phyloP scores from a whole-genome alignment of 2,113 vertebrate genomes.

The Myocastor coypus region DNA sequence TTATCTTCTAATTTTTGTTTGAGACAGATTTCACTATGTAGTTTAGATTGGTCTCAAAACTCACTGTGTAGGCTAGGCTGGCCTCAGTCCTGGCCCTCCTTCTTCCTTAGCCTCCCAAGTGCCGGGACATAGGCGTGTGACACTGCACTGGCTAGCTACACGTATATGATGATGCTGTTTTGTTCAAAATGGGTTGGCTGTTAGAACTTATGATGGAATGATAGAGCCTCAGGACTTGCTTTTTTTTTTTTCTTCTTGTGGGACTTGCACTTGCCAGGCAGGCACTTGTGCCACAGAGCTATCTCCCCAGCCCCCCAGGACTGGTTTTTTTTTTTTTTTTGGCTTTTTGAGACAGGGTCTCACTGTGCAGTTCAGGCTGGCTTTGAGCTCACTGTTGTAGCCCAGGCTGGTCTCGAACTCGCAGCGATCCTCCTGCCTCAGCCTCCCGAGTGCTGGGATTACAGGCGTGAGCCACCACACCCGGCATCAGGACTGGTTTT shows the following conservation, averaged over 20 bases:
- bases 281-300: too few species aligned
- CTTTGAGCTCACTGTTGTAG: too few species aligned
- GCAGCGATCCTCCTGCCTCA: too few species aligned
- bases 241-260: too few species aligned
- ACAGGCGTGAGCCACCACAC: too few species aligned
- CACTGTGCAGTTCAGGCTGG: too few species aligned
- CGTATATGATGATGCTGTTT: not conserved
- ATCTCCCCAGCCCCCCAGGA: too few species aligned
- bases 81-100: not conserved
- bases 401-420: too few species aligned
- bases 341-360: too few species aligned
- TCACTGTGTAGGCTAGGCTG: not conserved
- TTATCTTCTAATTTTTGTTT: not conserved
- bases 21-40: not conserved
- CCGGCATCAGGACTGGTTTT: constrained; percentile 36
- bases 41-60: not conserved
- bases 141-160: not conserved
- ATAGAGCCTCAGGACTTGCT: not conserved
- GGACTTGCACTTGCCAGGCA: too few species aligned
- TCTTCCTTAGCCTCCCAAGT: not conserved
- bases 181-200: not conserved
- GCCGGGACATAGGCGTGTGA: not conserved
- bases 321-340: too few species aligned
- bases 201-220: not conserved
- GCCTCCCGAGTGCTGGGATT: too few species aligned